These are phyloP conservation scores for Babylonia areolata DNA, from an alignment of 1,140 invertebrate species.

Conservation along the genomic window DNA sequence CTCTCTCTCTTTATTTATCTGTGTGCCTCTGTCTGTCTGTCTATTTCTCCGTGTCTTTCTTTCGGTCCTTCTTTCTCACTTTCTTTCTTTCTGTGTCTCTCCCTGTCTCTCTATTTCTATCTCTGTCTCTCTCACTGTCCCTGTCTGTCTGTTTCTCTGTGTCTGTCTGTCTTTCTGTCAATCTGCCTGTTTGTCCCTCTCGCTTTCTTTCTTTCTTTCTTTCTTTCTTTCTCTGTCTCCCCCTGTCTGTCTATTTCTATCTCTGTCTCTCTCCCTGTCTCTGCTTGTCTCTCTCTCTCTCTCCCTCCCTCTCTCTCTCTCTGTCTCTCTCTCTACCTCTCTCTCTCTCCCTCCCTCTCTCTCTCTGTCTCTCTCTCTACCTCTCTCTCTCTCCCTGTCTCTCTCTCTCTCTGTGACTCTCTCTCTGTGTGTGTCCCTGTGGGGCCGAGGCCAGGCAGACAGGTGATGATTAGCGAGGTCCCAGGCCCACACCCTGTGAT, in stretches of 20 bases:
- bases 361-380: background rate
- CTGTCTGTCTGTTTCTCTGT: conserved; percentile 16
- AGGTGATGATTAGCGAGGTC: background rate
- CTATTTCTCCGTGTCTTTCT: background rate
- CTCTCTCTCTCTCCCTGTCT: background rate
- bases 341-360: background rate
- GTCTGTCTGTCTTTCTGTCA: background rate
- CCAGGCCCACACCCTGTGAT: too few relatives aligned
- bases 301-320: conserved; percentile 15
- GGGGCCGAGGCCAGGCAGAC: background rate
- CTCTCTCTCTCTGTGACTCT: background rate
- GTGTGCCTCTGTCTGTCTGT: background rate
- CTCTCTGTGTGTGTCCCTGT: background rate
- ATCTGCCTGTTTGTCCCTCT: background rate
- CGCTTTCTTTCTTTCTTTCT: conserved; percentile 11
- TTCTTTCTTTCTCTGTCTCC: background rate
- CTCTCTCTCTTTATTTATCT: background rate
- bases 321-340: background rate
- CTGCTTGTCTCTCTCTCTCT: conserved; percentile 13
- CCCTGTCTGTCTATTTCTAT: conserved; percentile 15
- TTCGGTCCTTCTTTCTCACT: background rate
- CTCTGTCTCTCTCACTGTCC: background rate
- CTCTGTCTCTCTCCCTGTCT: conserved; percentile 25
- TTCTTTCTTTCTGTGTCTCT: background rate
- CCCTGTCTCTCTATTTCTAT: background rate